Percentiles rank a stretch among this genome's conserved stretches.
These are phyloP conservation scores for Pseudomyrmex gracilis DNA, from an alignment of 1,140 invertebrate species.

Conservation along the genomic window DNA sequence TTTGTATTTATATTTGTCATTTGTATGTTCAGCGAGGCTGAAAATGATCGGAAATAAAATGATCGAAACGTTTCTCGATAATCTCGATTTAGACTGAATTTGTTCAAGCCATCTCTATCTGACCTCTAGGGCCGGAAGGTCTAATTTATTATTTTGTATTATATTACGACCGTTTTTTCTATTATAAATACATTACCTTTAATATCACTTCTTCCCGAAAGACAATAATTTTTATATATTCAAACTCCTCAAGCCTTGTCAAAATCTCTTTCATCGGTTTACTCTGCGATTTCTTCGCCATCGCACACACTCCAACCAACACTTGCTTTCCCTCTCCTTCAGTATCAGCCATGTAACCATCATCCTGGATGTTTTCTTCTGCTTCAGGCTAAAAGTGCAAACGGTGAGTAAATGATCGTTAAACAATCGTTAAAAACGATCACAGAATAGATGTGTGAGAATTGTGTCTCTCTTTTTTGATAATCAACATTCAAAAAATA, in stretches of 20 bases:
- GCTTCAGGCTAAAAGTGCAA: slow-evolving; percentile 88
- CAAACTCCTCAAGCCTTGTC: slow-evolving; percentile 96
- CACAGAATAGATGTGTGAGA: neutral
- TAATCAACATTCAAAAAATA: slow-evolving; percentile 10
- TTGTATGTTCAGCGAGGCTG: too few relatives aligned
- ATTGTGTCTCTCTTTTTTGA: neutral
- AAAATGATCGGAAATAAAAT: too few relatives aligned
- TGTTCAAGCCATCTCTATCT: too few relatives aligned
- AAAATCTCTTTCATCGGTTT: slow-evolving; percentile 99
- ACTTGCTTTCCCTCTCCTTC: slow-evolving; percentile 93
- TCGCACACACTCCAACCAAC: slow-evolving; percentile 98
- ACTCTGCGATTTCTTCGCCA: slow-evolving; percentile 99
- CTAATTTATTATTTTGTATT: too few relatives aligned
- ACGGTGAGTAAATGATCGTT: neutral
- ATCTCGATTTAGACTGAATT: too few relatives aligned
- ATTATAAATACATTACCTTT: slow-evolving; percentile 87
- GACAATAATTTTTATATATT: slow-evolving; percentile 97
- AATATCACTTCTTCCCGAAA: slow-evolving; percentile 98
- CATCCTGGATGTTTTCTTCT: slow-evolving; percentile 88
- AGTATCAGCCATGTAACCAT: slow-evolving; percentile 80
- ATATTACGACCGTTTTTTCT: too few relatives aligned
- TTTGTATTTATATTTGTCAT: too few relatives aligned
- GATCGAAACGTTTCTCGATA: too few relatives aligned
- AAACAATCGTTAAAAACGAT: neutral
- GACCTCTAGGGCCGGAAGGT: too few relatives aligned